Conservation (phyloP, 2,113 vertebrate species). For the Rhinogobius similis region DNA sequence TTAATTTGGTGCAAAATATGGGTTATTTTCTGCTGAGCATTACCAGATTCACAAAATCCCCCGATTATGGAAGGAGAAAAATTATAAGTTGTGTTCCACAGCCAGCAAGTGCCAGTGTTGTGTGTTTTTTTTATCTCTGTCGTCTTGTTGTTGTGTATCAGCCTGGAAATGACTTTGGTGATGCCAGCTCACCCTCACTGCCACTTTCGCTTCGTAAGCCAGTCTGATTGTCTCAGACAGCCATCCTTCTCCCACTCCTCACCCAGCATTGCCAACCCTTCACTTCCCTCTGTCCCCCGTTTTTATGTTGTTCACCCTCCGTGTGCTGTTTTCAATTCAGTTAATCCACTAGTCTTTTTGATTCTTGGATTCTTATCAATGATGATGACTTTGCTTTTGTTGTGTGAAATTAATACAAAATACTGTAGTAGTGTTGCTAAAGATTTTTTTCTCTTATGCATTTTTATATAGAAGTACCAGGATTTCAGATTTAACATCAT, state of each 20-base stretch:
- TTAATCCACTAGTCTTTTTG: slow-evolving; percentile 55
- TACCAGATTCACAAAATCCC: slow-evolving; percentile 58
- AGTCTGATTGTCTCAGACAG: slow-evolving; percentile 80
- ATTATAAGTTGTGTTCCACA: slow-evolving; percentile 14
- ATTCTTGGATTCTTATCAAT: slow-evolving; percentile 80
- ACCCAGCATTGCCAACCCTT: slow-evolving; percentile 27
- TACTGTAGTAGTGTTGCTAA: background rate
- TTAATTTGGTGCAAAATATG: slow-evolving; percentile 43
- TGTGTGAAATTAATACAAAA: background rate
- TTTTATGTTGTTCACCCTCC: slow-evolving; percentile 69
- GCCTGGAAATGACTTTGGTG: slow-evolving; percentile 86
- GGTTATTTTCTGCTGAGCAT: slow-evolving; percentile 65
- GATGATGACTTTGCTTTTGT: slow-evolving; percentile 70
- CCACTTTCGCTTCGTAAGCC: slow-evolving; percentile 78
- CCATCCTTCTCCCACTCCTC: slow-evolving; percentile 33
- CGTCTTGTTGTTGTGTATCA: slow-evolving; percentile 68
- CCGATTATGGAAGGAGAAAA: background rate
- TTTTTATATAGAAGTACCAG: background rate
- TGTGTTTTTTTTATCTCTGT: slow-evolving; percentile 70
- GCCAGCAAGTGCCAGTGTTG: slow-evolving; percentile 51
- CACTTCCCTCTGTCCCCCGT: slow-evolving; percentile 15
- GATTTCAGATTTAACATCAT: background rate
- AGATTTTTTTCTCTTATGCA: background rate
- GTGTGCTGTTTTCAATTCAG: slow-evolving; percentile 82
- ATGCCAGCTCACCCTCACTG: slow-evolving; percentile 87